Conservation (phyloP, 2,113 vertebrate species). For the Thunnus maccoyii region DNA sequence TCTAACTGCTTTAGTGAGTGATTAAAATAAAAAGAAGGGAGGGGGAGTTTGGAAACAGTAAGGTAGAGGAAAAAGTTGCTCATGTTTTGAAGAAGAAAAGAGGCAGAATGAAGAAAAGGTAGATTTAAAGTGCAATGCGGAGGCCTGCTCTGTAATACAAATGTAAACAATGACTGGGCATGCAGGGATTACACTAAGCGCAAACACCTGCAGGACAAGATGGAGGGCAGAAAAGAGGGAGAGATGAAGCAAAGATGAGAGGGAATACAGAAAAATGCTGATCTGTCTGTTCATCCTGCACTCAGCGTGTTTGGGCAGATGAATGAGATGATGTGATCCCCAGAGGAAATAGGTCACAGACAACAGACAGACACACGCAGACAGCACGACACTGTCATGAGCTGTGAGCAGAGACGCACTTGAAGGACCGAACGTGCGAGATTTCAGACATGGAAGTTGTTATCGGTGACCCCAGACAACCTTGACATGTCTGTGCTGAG, state of each 20-base stretch:
- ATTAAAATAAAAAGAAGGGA: neutral
- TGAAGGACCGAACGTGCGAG: neutral
- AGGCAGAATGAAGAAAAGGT: neutral
- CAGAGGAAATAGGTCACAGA: slow-evolving; percentile 46
- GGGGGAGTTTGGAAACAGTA: neutral
- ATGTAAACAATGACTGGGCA: neutral
- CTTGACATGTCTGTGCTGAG: neutral
- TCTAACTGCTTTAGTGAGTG: neutral
- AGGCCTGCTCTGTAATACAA: slow-evolving; percentile 13
- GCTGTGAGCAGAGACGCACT: neutral
- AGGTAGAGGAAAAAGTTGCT: neutral
- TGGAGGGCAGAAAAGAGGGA: neutral
- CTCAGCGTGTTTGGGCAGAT: slow-evolving; percentile 31
- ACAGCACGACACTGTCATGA: neutral
- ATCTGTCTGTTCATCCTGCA: slow-evolving; percentile 11
- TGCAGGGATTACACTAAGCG: slow-evolving; percentile 9
- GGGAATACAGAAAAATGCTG: slow-evolving; percentile 27
- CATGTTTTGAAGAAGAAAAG: neutral
- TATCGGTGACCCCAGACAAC: neutral
- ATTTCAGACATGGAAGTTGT: neutral
- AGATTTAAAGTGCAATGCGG: neutral
- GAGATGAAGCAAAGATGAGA: neutral
- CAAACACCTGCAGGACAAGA: slow-evolving; percentile 42
- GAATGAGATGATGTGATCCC: slow-evolving; percentile 11
- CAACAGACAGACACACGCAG: neutral